Base-by-base conservation (phyloP, 1,140 invertebrate species). In the Chlorops oryzae region DNA sequence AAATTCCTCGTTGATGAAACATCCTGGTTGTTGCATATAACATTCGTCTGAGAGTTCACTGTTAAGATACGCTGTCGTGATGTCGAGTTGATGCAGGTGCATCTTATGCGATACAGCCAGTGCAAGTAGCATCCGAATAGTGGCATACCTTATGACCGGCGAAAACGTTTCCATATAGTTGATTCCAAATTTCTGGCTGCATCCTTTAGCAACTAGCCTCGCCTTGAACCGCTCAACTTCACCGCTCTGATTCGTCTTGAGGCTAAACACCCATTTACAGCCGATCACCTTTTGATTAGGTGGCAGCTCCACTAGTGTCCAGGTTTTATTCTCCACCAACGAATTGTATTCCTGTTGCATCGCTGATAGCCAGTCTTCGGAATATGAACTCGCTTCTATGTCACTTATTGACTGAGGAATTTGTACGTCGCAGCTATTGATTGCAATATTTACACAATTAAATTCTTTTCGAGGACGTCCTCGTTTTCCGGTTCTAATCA, bases 1-100 rank as follows among this genome's bases (percentile, higher is more conserved):
- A 25, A 61, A 18, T 5, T 20, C 21, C 3, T 35, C 6, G 28
- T 45, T 32, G 15, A 15, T 17, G 43, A 50, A 48, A 10, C 25
- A 35, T 34, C 47, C 42, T 4, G 55, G 55, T 37, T 57, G 52
- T 17, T 24, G 15, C 55, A 57, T 57, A 22, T 37, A 57, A 7
- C 47, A 20, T 9, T 58, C 57, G 56, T 78, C 73, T 15, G 73
- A 53, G 27, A 73, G 58, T 20, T 63, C 51, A 25, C 74, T 73
- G 58, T 77, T 61, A 12, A 77, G 52, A 54, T 72, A 77, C 1
- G 75, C 75, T 9, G 69, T 69, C 40, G 59, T 62, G 2, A 66
- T 61, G 56, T 76, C 74, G 48, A 72, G 57, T 13, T 74, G 65
- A 25, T 58, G 43, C 34, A 66, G 44, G 47, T 59, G 25, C 39